These are phyloP conservation scores for Cochlearius cochlearius DNA, from an alignment of 2,113 vertebrate genomes.

Conservation along the genomic window DNA sequence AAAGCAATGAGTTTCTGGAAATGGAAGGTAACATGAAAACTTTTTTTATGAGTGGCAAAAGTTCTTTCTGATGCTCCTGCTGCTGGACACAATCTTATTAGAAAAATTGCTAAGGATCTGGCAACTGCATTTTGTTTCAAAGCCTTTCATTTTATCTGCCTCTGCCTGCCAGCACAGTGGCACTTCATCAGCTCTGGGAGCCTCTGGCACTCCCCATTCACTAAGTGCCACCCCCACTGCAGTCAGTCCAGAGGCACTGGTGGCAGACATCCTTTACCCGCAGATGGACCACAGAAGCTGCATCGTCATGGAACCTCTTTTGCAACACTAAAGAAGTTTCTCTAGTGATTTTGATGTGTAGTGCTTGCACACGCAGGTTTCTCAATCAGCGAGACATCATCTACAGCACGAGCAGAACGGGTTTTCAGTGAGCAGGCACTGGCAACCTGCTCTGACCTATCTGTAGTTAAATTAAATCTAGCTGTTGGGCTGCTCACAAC, in stretches of 20 bases:
- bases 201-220: neutral
- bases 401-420: neutral
- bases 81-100: neutral
- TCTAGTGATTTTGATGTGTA: neutral
- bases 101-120: neutral
- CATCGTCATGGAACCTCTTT: neutral
- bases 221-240: neutral
- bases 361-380: rapidly evolving
- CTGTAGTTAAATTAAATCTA: neutral
- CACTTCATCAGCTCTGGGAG: neutral
- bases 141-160: neutral
- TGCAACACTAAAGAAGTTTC: neutral
- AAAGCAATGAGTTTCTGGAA: neutral
- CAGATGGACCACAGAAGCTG: neutral
- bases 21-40: neutral
- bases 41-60: neutral
- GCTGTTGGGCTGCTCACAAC: neutral
- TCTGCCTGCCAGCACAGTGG: neutral
- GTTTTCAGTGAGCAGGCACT: neutral
- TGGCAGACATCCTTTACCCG: neutral
- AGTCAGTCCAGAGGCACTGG: neutral
- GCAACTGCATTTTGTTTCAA: neutral
- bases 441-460: neutral
- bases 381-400: neutral
- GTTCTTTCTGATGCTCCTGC: neutral